Conservation (phyloP, 1,140 invertebrate genomes). For the Trachelipus rathkii region DNA sequence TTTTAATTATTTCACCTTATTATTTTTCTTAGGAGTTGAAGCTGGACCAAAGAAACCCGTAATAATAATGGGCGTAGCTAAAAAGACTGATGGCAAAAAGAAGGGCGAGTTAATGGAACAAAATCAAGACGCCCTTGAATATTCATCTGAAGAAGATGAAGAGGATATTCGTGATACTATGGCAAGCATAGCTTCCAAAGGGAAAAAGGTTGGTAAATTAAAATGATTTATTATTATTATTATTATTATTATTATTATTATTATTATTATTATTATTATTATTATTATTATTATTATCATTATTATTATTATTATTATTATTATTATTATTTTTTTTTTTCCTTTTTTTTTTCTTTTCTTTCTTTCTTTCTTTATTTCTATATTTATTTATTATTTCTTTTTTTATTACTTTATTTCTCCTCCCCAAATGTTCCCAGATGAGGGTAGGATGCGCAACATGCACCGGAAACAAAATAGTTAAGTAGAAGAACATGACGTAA, state of each 20-base stretch:
- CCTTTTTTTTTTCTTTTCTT: too few species aligned
- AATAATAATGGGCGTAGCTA: constrained; percentile 85
- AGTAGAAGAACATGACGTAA: too few species aligned
- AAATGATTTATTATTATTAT: background rate
- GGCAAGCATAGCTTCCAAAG: constrained; percentile 42
- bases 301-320: background rate
- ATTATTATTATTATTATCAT: background rate
- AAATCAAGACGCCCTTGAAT: constrained; percentile 94
- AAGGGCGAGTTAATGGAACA: constrained; percentile 94
- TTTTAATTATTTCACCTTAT: background rate
- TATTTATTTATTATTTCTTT: too few species aligned
- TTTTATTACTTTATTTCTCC: too few species aligned
- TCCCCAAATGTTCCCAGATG: too few species aligned
- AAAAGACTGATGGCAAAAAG: constrained; percentile 71
- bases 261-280: background rate
- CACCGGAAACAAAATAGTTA: too few species aligned
- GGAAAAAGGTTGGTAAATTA: constrained; percentile 41
- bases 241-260: too few species aligned
- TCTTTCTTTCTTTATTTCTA: too few species aligned
- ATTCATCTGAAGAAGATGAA: constrained; percentile 93
- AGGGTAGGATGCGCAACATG: too few species aligned
- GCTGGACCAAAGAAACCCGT: constrained; percentile 57
- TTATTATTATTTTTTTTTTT: background rate
- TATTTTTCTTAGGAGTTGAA: background rate
- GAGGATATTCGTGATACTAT: constrained; percentile 85